Evolutionary conservation across 2,888 invertebrate genomes (phyloP), one percentile per base, ranked within the genome.

Genomic region (Limnephilus marmoratus): DNA sequence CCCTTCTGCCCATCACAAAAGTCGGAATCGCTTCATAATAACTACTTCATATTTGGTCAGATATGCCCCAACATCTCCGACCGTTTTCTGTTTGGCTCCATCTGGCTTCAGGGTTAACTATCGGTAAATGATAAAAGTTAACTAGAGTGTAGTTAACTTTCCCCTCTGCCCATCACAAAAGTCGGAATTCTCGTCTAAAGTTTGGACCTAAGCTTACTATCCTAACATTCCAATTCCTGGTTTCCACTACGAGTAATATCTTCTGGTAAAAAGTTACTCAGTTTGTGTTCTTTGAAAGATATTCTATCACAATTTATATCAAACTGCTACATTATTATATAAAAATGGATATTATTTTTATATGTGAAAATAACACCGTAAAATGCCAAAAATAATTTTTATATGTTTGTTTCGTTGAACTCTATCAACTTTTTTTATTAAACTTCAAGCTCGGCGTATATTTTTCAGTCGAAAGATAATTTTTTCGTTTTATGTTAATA

Each of bases 111-210:
- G 68, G 68, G 68, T 68, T 68, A 24, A 68, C 68, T 68, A 68
- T 68, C 68, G n/a, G 68, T 68, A n/a, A 68, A 68, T 68, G 68
- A 68, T 68, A 68, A 68, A 68, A 68, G 68, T 68, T 68, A 68
- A 68, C 68, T 68, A 9, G 68, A 9, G 68, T 68, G 24, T 68
- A 68, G 68, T 68, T 68, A 68, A 68, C 68, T 68, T 68, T 68
- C 9, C 68, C 68, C 68, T 68, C 68, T 68, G n/a, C 68, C 68
- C 68, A 68, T 68, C 68, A 68, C 68, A 68, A 68, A 68, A 68
- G 68, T 68, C 24, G 68, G 68, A 68, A 68, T 68, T n/a, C 24
- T 24, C 68, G 68, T 68, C 68, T 68, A 24, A 68, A 68, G 68
- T 68, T 68, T 24, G 68, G 68, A 68, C 24, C n/a, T n/a, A 2